Evolutionary conservation across 2,888 invertebrate species (phyloP), one percentile per base, ranked within the genome.

Genomic region (Podotricha telesiphe): DNA sequence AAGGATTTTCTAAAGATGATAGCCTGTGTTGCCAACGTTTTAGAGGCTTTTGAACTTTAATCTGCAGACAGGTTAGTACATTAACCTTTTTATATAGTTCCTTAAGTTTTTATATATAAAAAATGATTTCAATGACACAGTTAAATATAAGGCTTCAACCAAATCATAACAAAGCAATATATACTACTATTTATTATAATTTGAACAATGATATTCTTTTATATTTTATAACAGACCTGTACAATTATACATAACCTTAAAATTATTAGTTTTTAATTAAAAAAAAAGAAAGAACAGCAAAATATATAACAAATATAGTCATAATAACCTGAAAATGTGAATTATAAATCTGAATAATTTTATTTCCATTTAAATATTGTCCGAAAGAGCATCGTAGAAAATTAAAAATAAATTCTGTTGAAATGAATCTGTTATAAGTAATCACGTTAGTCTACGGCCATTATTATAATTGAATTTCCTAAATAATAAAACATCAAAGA

Each of bases 1-100:
- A 68, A 73, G 69, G 72, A 70, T 76, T 77, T 73, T 72, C 74
- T 76, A 75, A 77, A 76, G 77, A 74, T 75, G 76, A 76, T 73
- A 47, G 45, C 68, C 70, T 70, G 68, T 69, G 20, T 67, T 63
- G 59, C 58, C 64, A 51, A 64, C 61, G 66, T 71, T 66, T 65
- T 65, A 50, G 56, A 67, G 51, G 67, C 50, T 56, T 69, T 67
- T 71, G 55, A 66, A 55, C 47, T 61, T 22, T 40, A 68, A 69
- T n/a, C 45, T 56, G 47, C 63, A 56, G 48, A 56, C 74, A 75
- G 74, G 75, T 75, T 68, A 22, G 70, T 48, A 55, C 5, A 62
- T 28, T 59, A 0, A 17, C n/a, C 0, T 45, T 17, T 22, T 45
- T 28, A 34, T 19, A 17, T 55, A 55, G 17, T 11, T 37, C 6